Conservation (phyloP, 1,140 invertebrate genomes). For the Globodera rostochiensis region DNA sequence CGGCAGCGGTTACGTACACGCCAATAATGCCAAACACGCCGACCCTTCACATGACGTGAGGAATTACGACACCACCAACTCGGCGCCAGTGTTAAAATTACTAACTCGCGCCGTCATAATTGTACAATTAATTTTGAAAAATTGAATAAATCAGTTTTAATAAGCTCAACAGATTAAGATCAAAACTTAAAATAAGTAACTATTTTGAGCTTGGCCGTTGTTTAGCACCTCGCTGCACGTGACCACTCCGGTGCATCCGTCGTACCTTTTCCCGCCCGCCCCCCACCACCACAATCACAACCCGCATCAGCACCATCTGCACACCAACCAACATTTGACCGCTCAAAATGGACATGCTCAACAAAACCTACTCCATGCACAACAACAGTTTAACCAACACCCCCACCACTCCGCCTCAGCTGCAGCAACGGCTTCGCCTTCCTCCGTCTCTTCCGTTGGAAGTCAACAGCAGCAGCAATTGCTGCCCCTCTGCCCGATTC, state of each 20-base stretch:
- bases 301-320: not conserved
- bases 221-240: constrained; percentile 37
- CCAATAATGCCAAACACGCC: constrained; percentile 29
- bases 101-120: too few relatives aligned
- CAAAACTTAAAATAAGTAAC: too few relatives aligned
- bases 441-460: not conserved
- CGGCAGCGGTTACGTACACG: constrained; percentile 12
- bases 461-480: constrained; percentile 28
- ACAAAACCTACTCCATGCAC: not conserved
- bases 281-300: not conserved
- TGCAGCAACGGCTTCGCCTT: constrained; percentile 10
- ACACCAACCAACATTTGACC: not conserved
- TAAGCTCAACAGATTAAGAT: too few relatives aligned
- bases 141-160: too few relatives aligned
- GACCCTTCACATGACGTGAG: constrained; percentile 24
- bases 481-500: constrained; percentile 49
- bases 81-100: too few relatives aligned
- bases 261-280: constrained; percentile 12
- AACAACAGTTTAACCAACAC: not conserved
- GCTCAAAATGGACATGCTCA: not conserved
- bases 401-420: not conserved
- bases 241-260: constrained; percentile 33
- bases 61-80: not conserved
- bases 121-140: too few relatives aligned
- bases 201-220: not conserved